Evolutionary conservation across 2,113 vertebrate species (phyloP).

Genomic region (Prionailurus viverrinus): DNA sequence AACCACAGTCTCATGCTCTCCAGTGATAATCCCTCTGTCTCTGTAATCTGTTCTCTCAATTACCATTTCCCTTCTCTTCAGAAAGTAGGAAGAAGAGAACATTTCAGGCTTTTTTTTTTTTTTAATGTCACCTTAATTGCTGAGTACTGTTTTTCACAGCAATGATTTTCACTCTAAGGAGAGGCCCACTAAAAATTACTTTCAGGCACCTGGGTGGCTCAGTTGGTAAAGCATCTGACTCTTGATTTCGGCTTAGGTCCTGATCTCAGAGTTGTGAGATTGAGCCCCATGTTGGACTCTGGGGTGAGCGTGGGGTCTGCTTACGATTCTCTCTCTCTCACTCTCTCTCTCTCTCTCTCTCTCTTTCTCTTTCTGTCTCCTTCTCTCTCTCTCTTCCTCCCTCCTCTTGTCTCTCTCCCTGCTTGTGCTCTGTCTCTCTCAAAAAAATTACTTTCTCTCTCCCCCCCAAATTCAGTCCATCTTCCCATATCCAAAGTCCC

Average conservation of each 20-base stretch:
- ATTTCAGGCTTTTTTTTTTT: not conserved
- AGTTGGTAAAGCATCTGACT: too few species aligned
- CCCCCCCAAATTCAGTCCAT: not conserved
- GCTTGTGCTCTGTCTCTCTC: too few species aligned
- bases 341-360: too few species aligned
- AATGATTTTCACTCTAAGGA: not conserved
- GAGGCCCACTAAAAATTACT: not conserved
- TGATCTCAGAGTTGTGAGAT: too few species aligned
- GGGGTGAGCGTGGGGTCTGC: too few species aligned
- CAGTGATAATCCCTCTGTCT: not conserved
- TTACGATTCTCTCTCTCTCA: too few species aligned
- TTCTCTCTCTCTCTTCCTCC: too few species aligned
- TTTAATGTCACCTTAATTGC: not conserved
- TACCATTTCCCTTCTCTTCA: not conserved
- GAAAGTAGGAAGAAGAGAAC: slow-evolving; percentile 10
- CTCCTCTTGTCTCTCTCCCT: too few species aligned
- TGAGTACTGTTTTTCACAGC: not conserved
- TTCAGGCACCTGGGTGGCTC: not conserved
- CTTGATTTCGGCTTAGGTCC: too few species aligned
- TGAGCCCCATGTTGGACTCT: too few species aligned
- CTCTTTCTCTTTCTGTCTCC: too few species aligned
- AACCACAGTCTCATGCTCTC: not conserved
- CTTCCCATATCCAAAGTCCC: not conserved
- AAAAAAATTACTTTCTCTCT: not conserved
- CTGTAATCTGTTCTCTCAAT: not conserved